Base-by-base conservation (phyloP, 2,113 vertebrate species). In the Calypte anna region DNA sequence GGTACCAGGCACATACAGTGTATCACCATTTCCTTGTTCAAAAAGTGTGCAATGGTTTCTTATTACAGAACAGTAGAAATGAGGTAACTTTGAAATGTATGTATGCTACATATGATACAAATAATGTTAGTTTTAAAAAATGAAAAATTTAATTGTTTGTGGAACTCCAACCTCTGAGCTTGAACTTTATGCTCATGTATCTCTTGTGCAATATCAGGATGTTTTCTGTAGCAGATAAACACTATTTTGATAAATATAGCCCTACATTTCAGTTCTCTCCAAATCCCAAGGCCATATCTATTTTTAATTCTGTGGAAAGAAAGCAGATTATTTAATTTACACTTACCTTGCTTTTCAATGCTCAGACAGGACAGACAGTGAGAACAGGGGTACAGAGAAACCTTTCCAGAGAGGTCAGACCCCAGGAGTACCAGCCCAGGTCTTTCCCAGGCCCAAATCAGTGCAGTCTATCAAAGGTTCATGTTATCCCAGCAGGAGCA, bases 371-470 rank as follows among this genome's bases (percentile, higher is more conserved):
- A 31, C 22, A 15, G 43, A 17, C 0, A 0, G 9, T n/a, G 19
- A 48, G 17, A 7, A 21, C 0, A 1, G 17, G 12, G 50, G n/a
- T 1, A 3, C 24, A 53, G 44, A 38, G 14, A 2, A 30, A 5
- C 33, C 83, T 81, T 68, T 75, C 24, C 61, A 40, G 61, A 21
- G 14, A 50, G 9, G 16, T 20, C 10, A 61, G 62, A 48, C 40
- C 18, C 12, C 1, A 3, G 20, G 25, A 3, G 3, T 0, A 3
- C 24, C 12, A 30, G 16, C 3, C 1, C 27, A 57, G 66, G 46
- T 20, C 21, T 67, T 44, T 75, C 25, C 6, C 20, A 3, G 23
- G 21, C 18, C 13, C 21, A 68, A 40, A 40, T 40, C 40, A 40
- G 40, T 40, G 40, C 40, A 40, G 40, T 40, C 40, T 40, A 40